A percentile compares a stretch with the other conserved stretches of the same genome.
These are phyloP conservation scores for Penaeus monodon DNA, from an alignment of 2,888 invertebrate genomes.

Conservation along the genomic window DNA sequence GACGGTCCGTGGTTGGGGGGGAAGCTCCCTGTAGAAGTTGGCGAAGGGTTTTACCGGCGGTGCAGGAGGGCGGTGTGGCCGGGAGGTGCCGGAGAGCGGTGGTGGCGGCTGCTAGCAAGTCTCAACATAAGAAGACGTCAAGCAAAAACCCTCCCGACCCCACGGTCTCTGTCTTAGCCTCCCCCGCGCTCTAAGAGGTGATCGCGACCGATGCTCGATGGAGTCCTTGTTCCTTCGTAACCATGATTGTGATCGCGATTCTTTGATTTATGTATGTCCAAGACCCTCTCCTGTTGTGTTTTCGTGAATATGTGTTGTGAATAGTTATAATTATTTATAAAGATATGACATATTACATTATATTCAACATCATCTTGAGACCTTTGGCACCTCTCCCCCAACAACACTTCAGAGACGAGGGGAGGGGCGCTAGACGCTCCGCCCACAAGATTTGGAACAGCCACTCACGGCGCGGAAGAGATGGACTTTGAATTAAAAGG, in stretches of 20 bases:
- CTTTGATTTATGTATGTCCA: background rate
- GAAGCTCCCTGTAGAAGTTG: constrained; percentile 39
- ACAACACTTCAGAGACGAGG: constrained; percentile 60
- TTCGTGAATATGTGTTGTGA: constrained; percentile 33
- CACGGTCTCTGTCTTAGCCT: constrained; percentile 56
- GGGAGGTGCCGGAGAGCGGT: constrained; percentile 55
- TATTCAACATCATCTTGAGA: constrained; percentile 42
- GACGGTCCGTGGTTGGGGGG: constrained; percentile 9
- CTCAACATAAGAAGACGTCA: constrained; percentile 56
- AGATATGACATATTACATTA: constrained; percentile 40
- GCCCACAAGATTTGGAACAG: constrained; percentile 39
- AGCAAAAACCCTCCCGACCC: constrained; percentile 59
- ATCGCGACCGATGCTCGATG: constrained; percentile 51
- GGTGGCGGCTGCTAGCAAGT: constrained; percentile 56
- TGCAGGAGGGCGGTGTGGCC: constrained; percentile 55
- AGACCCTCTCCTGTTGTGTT: background rate
- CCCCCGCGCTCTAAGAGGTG: constrained; percentile 57
- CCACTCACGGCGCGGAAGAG: constrained; percentile 53
- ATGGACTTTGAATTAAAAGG: constrained; percentile 61
- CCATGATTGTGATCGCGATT: background rate
- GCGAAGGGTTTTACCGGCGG: constrained; percentile 29
- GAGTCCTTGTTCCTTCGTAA: constrained; percentile 2
- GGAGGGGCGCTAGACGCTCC: constrained; percentile 40
- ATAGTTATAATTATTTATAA: constrained; percentile 37
- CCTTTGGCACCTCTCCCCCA: constrained; percentile 37